These are phyloP conservation scores for Syrrhaptes paradoxus DNA, from an alignment of 2,113 vertebrate species.

Conservation along the genomic window DNA sequence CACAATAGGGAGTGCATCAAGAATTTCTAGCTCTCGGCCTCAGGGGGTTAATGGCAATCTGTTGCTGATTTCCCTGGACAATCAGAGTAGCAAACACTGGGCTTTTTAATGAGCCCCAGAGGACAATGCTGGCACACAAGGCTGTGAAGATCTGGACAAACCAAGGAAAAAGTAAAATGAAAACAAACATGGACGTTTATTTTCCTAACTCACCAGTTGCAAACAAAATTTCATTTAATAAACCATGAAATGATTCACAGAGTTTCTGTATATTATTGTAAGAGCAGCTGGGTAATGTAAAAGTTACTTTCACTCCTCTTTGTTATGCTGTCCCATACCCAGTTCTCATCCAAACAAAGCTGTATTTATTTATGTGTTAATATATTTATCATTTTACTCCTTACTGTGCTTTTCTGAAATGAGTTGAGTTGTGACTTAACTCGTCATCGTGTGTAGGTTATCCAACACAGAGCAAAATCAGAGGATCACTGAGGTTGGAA, in stretches of 20 bases:
- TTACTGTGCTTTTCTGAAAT: slow-evolving; percentile 11
- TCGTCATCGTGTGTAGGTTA: not conserved
- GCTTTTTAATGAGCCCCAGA: slow-evolving; percentile 75
- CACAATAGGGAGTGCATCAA: not conserved
- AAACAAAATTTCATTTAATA: slow-evolving; percentile 81
- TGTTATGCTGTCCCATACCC: slow-evolving; percentile 47
- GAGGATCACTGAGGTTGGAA: not conserved
- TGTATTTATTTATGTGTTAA: slow-evolving; percentile 67
- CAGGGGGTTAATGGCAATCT: slow-evolving; percentile 76
- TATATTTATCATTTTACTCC: slow-evolving; percentile 49
- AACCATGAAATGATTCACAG: slow-evolving; percentile 82
- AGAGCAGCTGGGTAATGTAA: slow-evolving; percentile 76
- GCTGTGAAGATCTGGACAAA: slow-evolving; percentile 74
- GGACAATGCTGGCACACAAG: slow-evolving; percentile 68
- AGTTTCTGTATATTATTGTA: slow-evolving; percentile 79
- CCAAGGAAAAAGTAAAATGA: slow-evolving; percentile 76
- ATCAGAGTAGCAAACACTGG: slow-evolving; percentile 72
- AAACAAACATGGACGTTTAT: slow-evolving; percentile 80
- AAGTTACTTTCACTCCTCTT: slow-evolving; percentile 68
- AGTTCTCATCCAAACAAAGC: slow-evolving; percentile 61
- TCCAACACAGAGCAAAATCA: not conserved
- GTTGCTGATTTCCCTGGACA: slow-evolving; percentile 78
- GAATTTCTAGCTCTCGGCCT: slow-evolving; percentile 27
- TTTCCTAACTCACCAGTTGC: slow-evolving; percentile 77
- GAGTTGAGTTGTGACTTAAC: not conserved